phyloP scores from a whole-genome alignment of 2,113 vertebrate genomes.

The Microtus oregoni region DNA sequence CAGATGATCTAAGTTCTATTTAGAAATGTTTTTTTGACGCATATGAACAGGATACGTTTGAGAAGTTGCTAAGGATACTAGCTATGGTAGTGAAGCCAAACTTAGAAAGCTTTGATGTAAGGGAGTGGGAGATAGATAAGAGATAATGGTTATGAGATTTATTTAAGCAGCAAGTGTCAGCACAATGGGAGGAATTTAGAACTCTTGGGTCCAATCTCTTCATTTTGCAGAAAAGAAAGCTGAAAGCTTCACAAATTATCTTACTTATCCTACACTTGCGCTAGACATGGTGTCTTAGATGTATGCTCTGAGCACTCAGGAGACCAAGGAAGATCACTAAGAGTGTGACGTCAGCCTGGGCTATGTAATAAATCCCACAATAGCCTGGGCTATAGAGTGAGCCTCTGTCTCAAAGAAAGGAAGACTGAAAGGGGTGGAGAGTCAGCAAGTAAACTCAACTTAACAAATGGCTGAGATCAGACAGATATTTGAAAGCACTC shows the following conservation, averaged over 20 bases:
- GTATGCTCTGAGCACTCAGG: not conserved
- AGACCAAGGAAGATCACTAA: not conserved
- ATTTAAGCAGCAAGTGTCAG: not conserved
- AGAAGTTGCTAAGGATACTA: not conserved
- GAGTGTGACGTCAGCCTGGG: not conserved
- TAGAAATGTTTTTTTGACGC: not conserved
- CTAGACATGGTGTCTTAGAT: not conserved
- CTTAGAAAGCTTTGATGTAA: not conserved
- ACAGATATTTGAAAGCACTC: not conserved
- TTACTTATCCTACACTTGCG: slow-evolving; percentile 25
- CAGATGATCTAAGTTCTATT: not conserved
- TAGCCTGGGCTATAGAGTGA: not conserved
- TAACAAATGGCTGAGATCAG: slow-evolving; percentile 8
- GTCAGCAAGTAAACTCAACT: not conserved
- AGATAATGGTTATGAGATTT: not conserved
- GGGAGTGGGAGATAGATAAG: not conserved
- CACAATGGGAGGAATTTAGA: not conserved
- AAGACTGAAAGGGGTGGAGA: not conserved
- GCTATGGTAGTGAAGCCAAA: not conserved
- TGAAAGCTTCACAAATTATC: not conserved
- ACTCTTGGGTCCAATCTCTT: not conserved
- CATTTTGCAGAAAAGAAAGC: slow-evolving; percentile 29
- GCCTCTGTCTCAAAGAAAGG: not conserved
- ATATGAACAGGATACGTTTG: not conserved
- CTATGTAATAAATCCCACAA: not conserved